Base-by-base conservation (phyloP, 2,888 invertebrate species). In the Cybosia mesomella region DNA sequence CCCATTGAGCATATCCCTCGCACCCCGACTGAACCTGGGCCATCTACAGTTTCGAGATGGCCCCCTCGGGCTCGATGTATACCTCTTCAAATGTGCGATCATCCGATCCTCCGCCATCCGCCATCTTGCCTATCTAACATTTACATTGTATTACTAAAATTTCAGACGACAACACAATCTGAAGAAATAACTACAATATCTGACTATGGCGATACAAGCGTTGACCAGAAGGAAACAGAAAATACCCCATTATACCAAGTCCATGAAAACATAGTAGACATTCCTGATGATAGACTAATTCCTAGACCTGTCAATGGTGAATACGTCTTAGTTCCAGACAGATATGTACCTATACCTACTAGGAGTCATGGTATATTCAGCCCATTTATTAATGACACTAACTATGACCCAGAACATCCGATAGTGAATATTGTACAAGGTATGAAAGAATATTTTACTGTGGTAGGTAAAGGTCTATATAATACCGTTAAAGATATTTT, bases 211-310 rank as follows among this genome's bases (percentile, higher is more conserved):
- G 49, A 62, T 13, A 32, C 11, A n/a, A 62, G 9, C 0, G n/a
- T 10, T 13, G 28, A n/a, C n/a, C n/a, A 7, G 28, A 32, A 32
- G n/a, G 61, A 53, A 8, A 13, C 49, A 11, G 28, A 32, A 32
- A 49, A 13, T 1, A 49, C 49, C 8, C 49, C 28, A 58, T 22
- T 76, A 2, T 93, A 93, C 49, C 83, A 92, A 85, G 91, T 93
- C 0, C 89, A 89, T 32, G 93, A 93, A 80, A 82, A 85, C 8
- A 77, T 92, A 2, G 72, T 82, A 3, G 93, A 93, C 60, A 75
- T 92, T 53, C 92, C 92, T 0, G 88, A 92, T 61, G 74, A 85
- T 4, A 81, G 84, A 22, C 81, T 81, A 2, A 62, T 68, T 67
- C 61, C 66, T 21, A 84, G 83, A 4, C 88, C 90, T 1, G 81